These are phyloP conservation scores for Pectinophora gossypiella DNA, from an alignment of 1,140 invertebrate genomes.

Conservation along the genomic window DNA sequence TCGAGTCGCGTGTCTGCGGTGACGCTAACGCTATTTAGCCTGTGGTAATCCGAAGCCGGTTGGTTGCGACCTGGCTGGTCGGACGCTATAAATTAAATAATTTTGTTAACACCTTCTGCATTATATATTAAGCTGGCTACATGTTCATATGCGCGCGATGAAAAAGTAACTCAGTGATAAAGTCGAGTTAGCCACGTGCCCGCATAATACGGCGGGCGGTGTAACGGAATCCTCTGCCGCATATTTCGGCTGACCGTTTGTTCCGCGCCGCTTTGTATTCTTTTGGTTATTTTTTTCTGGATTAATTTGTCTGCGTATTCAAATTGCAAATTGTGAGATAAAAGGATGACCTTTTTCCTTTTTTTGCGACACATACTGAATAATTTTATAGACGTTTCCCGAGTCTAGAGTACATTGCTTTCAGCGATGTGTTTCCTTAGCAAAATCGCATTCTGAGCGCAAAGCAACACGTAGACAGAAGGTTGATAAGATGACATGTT, in stretches of 20 bases:
- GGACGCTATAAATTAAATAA: constrained; percentile 4
- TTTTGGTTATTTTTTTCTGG: constrained; percentile 65
- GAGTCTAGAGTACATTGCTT: not conserved
- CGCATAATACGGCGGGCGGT: constrained; percentile 19
- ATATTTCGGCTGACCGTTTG: constrained; percentile 54
- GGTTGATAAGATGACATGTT: constrained; percentile 58
- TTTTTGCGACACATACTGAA: constrained; percentile 13
- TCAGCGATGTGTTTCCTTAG: not conserved
- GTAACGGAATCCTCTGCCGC: constrained; percentile 50
- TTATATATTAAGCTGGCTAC: not conserved
- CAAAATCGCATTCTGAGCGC: constrained; percentile 16
- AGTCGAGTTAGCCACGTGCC: constrained; percentile 32
- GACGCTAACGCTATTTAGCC: not conserved
- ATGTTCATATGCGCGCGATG: not conserved
- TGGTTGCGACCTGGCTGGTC: not conserved
- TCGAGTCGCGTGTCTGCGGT: constrained; percentile 1
- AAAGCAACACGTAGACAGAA: constrained; percentile 37
- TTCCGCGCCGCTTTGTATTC: constrained; percentile 56
- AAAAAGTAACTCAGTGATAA: constrained; percentile 36
- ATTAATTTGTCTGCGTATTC: constrained; percentile 73
- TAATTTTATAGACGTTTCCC: not conserved
- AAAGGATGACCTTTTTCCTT: constrained; percentile 62
- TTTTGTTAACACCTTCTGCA: constrained; percentile 5
- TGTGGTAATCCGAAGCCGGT: not conserved
- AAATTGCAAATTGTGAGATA: constrained; percentile 71